Base-by-base conservation (phyloP, 1,140 invertebrate genomes). In the Trinorchestia longiramus region DNA sequence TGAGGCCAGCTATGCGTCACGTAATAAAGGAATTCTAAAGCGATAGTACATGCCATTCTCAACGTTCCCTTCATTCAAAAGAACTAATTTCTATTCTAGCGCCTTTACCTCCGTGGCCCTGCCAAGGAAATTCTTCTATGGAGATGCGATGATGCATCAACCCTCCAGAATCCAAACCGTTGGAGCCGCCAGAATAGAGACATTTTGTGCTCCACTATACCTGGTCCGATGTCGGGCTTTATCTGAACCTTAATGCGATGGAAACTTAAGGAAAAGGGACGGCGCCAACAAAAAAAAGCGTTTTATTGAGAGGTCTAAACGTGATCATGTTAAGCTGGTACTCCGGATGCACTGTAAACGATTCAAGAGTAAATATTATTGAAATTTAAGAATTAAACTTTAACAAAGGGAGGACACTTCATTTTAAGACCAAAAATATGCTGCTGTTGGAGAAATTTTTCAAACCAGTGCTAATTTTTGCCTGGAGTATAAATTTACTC, bases 81-180 rank as follows among this genome's bases (percentile, higher is more conserved):
- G 92, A 47, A 94, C 92, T 94, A 94, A 94, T 94, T 94, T 94
- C 92, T 94, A 94, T 94, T 94, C 43, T 43, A 94, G 44, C 43
- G 92, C 44, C 92, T 94, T 36, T 40, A n/a, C 92, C 92, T 94
- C 40, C 92, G 44, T 8, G 92, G 92, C 92, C 43, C 43, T 90
- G 88, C 28, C 92, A 45, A 45, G 92, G 44, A 94, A 94, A 94
- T 94, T 94, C 92, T 94, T 94, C 92, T 40, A 94, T 94, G 44
- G 92, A 40, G 92, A 47, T 45, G 43, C 92, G 92, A 45, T 94
- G 92, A 94, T 94, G 92, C 92, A 94, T 94, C 92, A 44, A 45
- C 92, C 92, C 43, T 47, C 40, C 92, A 23, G 62, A 94, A 47
- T 94, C 92, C 43, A 28, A 94, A n/a, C 92, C 92, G 92, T 47